Percentiles rank a stretch among this genome's conserved stretches.
Evolutionary conservation across 2,888 invertebrate genomes (phyloP).

Genomic region (Cynaeus angustus): DNA sequence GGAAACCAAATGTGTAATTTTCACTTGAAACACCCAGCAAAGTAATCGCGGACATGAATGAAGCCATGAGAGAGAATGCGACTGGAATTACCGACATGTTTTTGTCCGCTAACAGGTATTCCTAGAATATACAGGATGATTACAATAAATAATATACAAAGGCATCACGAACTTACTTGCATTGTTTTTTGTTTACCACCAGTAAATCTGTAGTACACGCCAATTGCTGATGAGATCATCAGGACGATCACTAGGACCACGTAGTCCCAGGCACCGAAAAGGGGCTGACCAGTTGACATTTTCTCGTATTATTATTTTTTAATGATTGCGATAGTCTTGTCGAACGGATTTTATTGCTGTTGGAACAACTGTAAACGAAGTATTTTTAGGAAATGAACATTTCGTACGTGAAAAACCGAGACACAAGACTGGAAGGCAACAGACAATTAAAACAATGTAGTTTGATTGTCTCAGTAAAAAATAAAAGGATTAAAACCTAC

Average conservation of each 20-base stretch:
- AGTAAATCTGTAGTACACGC: constrained; percentile 88
- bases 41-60: constrained; percentile 94
- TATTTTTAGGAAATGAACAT: no score
- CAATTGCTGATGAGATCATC: constrained; percentile 83
- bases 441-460: no score
- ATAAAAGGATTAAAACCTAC: no score
- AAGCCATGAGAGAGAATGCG: constrained; percentile 93
- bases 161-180: not conserved
- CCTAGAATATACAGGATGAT: constrained; percentile 72
- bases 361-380: not conserved
- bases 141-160: not conserved
- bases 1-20: constrained; percentile 88
- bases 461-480: not conserved
- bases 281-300: constrained; percentile 42
- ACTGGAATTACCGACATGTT: constrained; percentile 88
- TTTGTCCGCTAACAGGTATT: constrained; percentile 87
- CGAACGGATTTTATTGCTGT: not conserved
- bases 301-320: not conserved
- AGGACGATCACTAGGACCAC: constrained; percentile 82
- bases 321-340: no score
- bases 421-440: no score
- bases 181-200: constrained; percentile 84
- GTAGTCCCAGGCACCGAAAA: constrained; percentile 83
- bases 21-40: constrained; percentile 92
- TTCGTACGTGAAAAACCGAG: no score